These are phyloP conservation scores for Mythimna vitellina DNA, from an alignment of 2,888 invertebrate species.

Conservation along the genomic window DNA sequence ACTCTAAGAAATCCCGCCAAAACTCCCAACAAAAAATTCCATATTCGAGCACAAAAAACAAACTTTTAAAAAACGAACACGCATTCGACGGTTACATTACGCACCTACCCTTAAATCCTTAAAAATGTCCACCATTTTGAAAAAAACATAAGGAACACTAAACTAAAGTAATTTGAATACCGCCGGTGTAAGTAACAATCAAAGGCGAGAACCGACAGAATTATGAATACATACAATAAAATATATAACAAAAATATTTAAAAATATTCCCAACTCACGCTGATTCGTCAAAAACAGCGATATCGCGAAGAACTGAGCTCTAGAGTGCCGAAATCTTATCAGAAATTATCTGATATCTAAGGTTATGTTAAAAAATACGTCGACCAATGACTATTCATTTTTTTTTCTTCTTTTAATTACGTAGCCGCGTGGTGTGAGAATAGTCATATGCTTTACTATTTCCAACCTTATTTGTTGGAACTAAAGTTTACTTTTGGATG, in stretches of 20 bases:
- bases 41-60: neutral
- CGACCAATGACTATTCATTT: conserved; percentile 19
- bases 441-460: neutral
- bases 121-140: conserved; percentile 44
- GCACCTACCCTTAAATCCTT: conserved; percentile 44
- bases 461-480: neutral
- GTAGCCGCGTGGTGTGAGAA: neutral
- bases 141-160: neutral
- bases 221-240: neutral
- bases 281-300: conserved; percentile 45
- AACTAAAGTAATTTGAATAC: neutral
- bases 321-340: conserved; percentile 40
- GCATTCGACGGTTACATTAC: neutral
- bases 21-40: no score
- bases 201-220: neutral
- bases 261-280: conserved; percentile 27
- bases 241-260: conserved; percentile 18
- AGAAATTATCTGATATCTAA: conserved; percentile 37
- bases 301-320: conserved; percentile 13
- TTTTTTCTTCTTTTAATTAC: conserved; percentile 1
- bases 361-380: conserved; percentile 41
- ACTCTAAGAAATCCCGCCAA: no score
- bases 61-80: neutral
- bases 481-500: neutral
- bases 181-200: neutral